phyloP scores from a whole-genome alignment of 2,888 invertebrate genomes.

The Eilema caniola region DNA sequence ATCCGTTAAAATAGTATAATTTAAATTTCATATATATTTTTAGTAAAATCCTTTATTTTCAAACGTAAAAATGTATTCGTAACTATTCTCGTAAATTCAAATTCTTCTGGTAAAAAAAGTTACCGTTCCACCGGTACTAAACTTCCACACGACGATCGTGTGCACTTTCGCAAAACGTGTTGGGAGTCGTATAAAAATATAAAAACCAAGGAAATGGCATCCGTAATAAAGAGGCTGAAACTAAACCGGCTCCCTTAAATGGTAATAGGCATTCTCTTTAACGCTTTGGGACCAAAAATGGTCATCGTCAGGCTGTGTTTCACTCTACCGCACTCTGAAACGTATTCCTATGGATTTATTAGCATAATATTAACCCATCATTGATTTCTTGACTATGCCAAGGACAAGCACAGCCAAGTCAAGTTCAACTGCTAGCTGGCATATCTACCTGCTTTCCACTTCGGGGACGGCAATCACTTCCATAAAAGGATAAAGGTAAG shows the following conservation, averaged over 20 bases:
- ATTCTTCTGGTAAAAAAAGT: slow-evolving; percentile 1
- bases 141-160: neutral
- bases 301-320: slow-evolving; percentile 8
- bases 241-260: slow-evolving; percentile 8
- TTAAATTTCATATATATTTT: too few relatives aligned
- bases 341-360: slow-evolving; percentile 8
- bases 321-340: neutral
- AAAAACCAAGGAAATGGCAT: slow-evolving; percentile 12
- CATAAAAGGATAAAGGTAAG: too few relatives aligned
- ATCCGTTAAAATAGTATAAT: too few relatives aligned
- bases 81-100: slow-evolving; percentile 1
- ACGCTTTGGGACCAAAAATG: slow-evolving; percentile 15
- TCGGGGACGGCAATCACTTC: too few relatives aligned
- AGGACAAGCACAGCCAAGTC: neutral
- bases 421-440: too few relatives aligned
- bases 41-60: neutral
- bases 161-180: slow-evolving; percentile 13
- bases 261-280: slow-evolving; percentile 10
- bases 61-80: neutral
- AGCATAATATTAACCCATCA: slow-evolving; percentile 7
- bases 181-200: slow-evolving; percentile 7
- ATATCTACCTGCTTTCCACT: too few relatives aligned
- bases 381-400: neutral
- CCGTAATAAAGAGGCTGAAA: slow-evolving; percentile 8
- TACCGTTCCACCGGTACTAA: slow-evolving; percentile 4